Evolutionary conservation across 2,797 vertebrate genomes (phyloP), one percentile per base, ranked within the genome.

Genomic region (Hyperoplus immaculatus): DNA sequence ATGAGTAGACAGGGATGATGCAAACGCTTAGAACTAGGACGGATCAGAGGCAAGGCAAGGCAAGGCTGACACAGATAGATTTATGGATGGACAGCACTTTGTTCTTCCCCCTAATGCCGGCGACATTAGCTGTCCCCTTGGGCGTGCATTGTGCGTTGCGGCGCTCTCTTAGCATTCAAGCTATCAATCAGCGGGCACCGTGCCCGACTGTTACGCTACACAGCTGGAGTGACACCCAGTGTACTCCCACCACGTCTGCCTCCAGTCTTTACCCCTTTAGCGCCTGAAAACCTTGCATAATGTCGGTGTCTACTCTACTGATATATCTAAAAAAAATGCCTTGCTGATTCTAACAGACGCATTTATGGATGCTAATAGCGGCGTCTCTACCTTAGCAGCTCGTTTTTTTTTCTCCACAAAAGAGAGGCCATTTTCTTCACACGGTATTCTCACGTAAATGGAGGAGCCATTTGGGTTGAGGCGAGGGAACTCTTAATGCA

Each of bases 1-100:
- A 29, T 39, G 54, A 74, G 75, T 80, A 73, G 82, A 83, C 3
- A 29, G 8, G 57, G 58, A 75, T 84, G 86, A 91, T 82, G 85
- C 77, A 88, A 29, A 90, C 57, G 50, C 86, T 88, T 83, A 82
- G 84, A 84, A 71, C 78, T 78, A 78, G 54, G 10, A 29, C 29
- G 57, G 75, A 86, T 89, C 87, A 78, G 81, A 88, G 71, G 75
- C 59, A 4, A 6, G 64, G 59, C 47, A 83, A 85, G 64, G 15
- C 46, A 29, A 29, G 29, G 29, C 29, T 29, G 29, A 29, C 29
- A 29, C 3, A 29, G 29, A 29, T 29, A 51, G 75, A 90, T 63
- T 94, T 91, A 93, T 92, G 91, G 85, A 92, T 89, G 90, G 29
- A 85, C 77, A 76, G 61, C 5, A 43, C 75, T 92, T 90, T 89